These are phyloP conservation scores for Morbakka virulenta DNA, from an alignment of 30 jellyfish, hydroid and myxozoan genomes.

Conservation along the genomic window DNA sequence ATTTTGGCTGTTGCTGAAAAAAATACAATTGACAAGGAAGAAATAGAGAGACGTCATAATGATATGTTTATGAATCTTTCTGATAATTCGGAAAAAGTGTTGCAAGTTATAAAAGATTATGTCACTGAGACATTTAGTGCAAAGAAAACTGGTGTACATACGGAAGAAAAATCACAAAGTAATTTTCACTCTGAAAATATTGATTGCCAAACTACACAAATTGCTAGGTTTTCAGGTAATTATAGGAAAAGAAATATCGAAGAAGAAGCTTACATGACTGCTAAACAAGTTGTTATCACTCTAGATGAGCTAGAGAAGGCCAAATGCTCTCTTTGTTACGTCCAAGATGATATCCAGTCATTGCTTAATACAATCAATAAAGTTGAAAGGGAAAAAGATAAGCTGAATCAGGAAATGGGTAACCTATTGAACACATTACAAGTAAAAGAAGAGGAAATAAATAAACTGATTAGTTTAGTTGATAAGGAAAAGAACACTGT, in stretches of 20 bases:
- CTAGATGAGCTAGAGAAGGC: constrained; percentile 54
- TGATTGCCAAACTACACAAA: too few relatives aligned
- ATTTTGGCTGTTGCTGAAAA: too few relatives aligned
- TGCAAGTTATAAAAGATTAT: too few relatives aligned
- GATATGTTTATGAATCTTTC: too few relatives aligned
- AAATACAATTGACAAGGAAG: too few relatives aligned
- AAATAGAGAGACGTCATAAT: too few relatives aligned
- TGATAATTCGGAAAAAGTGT: too few relatives aligned
- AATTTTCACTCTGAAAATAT: too few relatives aligned
- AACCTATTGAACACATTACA: constrained; percentile 53
- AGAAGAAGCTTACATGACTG: constrained; percentile 6
- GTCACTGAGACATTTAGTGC: too few relatives aligned
- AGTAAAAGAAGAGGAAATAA: constrained; percentile 62
- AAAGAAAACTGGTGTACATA: too few relatives aligned
- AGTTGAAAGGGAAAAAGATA: constrained; percentile 65
- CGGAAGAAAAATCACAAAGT: too few relatives aligned
- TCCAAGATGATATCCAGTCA: constrained; percentile 58
- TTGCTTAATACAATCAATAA: constrained; percentile 31
- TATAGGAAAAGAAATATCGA: constrained; percentile 36
- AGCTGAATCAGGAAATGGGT: constrained; percentile 64
- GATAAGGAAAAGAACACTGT: constrained; percentile 57
- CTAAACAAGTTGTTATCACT: constrained; percentile 37
- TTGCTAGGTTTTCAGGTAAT: too few relatives aligned
- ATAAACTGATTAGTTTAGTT: constrained; percentile 16
- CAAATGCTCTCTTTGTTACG: constrained; percentile 25